A percentile compares a stretch with the other conserved stretches of the same genome.
Evolutionary conservation across 1,140 invertebrate genomes (phyloP).

Genomic region (Sitophilus oryzae): DNA sequence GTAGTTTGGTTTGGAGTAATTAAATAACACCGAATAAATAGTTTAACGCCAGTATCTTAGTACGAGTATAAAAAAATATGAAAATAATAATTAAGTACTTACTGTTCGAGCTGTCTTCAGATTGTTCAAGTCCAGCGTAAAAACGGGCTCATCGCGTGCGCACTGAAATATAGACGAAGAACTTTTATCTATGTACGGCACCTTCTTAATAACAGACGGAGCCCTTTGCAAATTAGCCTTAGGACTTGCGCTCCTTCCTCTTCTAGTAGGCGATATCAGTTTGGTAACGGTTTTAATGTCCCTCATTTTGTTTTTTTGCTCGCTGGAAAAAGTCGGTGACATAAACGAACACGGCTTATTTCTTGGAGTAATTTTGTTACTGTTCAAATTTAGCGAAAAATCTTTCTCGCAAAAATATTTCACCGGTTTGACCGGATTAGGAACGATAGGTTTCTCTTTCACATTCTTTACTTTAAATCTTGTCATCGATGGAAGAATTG

Average conservation of each 20-base stretch:
- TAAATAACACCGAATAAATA: too few relatives aligned
- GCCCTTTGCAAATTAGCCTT: slow-evolving; percentile 10
- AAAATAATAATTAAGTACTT: background rate
- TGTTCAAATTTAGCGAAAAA: slow-evolving; percentile 2
- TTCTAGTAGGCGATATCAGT: slow-evolving; percentile 31
- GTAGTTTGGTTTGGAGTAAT: too few relatives aligned
- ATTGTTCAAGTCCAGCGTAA: slow-evolving; percentile 1
- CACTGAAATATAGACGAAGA: slow-evolving; percentile 18
- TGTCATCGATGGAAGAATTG: slow-evolving; percentile 2
- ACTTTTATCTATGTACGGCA: slow-evolving; percentile 26
- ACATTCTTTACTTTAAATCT: slow-evolving; percentile 16
- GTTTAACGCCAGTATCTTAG: too few relatives aligned
- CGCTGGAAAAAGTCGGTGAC: slow-evolving; percentile 36
- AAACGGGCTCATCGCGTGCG: background rate
- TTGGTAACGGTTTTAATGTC: slow-evolving; percentile 29
- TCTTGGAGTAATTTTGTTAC: slow-evolving; percentile 11
- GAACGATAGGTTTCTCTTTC: slow-evolving; percentile 5
- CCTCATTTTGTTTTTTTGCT: slow-evolving; percentile 34
- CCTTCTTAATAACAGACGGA: slow-evolving; percentile 8
- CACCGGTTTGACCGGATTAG: slow-evolving; percentile 11
- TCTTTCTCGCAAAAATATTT: slow-evolving; percentile 17
- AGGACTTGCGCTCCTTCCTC: slow-evolving; percentile 32
- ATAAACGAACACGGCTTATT: slow-evolving; percentile 30
- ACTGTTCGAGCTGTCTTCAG: slow-evolving; percentile 6
- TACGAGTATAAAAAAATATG: too few relatives aligned